These are phyloP conservation scores for Bostrychus sinensis DNA, from an alignment of 2,113 vertebrate genomes.

Conservation along the genomic window DNA sequence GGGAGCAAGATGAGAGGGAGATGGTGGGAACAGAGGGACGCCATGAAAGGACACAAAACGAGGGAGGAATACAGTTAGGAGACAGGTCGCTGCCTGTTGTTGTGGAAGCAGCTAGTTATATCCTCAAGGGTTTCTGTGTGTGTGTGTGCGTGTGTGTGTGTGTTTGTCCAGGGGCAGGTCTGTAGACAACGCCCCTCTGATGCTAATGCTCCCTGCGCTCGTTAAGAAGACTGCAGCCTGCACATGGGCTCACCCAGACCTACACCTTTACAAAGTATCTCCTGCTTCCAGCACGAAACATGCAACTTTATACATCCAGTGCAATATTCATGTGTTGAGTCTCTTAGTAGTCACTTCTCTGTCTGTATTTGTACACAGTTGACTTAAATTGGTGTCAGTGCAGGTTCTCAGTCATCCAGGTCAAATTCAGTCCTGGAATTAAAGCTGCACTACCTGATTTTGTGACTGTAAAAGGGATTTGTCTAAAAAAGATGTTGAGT, in stretches of 20 bases:
- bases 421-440: too few relatives aligned
- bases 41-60: constrained; percentile 22
- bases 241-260: not conserved
- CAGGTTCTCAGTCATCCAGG: too few relatives aligned
- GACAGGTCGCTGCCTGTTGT: constrained; percentile 51
- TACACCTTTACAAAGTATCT: not conserved
- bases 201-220: constrained; percentile 34
- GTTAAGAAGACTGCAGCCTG: constrained; percentile 26
- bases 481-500: too few relatives aligned
- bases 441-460: too few relatives aligned
- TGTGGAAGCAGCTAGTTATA: constrained; percentile 46
- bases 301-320: too few relatives aligned
- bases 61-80: constrained; percentile 11
- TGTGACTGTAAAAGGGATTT: too few relatives aligned
- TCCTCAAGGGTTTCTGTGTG: constrained; percentile 28
- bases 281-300: too few relatives aligned
- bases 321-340: too few relatives aligned
- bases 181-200: constrained; percentile 48
- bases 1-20: constrained; percentile 22
- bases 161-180: constrained; percentile 2
- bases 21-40: constrained; percentile 16
- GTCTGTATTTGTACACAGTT: too few relatives aligned
- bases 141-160: constrained; percentile 3
- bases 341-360: too few relatives aligned
- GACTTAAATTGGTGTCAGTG: too few relatives aligned